Percentiles rank a stretch among this genome's conserved stretches.
phyloP scores from a whole-genome alignment of 30 jellyfish, hydroid and myxozoan species.

The Clytia hemisphaerica region DNA sequence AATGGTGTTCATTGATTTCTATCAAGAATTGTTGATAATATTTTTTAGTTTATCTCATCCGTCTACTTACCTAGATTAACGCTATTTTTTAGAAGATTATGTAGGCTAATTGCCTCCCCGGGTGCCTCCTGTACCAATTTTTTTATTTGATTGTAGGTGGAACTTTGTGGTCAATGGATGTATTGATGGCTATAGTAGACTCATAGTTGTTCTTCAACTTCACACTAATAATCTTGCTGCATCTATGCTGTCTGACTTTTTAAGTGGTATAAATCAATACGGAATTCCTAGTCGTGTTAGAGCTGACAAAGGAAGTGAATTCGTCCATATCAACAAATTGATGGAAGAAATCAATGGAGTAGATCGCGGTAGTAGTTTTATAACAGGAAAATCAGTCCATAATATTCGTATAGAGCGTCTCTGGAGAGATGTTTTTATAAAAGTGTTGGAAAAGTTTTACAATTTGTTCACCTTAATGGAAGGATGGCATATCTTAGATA shows the following conservation, averaged over 20 bases:
- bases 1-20: no score
- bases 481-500: slow-evolving; percentile 9
- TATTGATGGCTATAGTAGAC: slow-evolving; percentile 21
- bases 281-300: slow-evolving; percentile 26
- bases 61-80: no score
- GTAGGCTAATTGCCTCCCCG: no score
- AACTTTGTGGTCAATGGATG: not conserved
- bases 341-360: slow-evolving; percentile 21
- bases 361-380: slow-evolving; percentile 17
- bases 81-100: no score
- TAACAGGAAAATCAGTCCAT: slow-evolving; percentile 27
- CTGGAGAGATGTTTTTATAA: slow-evolving; percentile 32
- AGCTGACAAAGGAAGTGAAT: slow-evolving; percentile 18
- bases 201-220: not conserved
- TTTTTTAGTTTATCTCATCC: no score
- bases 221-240: slow-evolving; percentile 14
- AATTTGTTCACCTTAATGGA: slow-evolving; percentile 18
- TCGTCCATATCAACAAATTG: not conserved
- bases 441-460: slow-evolving; percentile 27
- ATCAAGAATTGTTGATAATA: no score
- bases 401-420: slow-evolving; percentile 17
- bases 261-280: slow-evolving; percentile 5
- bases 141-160: not conserved
- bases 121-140: no score
- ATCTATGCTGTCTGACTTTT: not conserved